phyloP scores from a whole-genome alignment of 2,113 vertebrate species.

The Melanocharis versteri region DNA sequence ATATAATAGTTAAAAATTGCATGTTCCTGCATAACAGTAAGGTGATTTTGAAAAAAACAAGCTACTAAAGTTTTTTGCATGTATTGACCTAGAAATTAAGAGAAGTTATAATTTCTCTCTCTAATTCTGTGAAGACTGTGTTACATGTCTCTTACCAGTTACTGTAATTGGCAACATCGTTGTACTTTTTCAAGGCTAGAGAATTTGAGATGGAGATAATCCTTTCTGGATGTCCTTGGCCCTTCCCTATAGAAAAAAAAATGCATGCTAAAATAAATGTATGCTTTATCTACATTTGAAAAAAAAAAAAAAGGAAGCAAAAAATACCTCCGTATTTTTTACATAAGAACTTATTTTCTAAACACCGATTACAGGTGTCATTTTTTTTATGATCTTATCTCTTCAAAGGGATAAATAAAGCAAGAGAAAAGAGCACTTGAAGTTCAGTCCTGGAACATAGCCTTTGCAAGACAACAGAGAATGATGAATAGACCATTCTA shows the following conservation, averaged over 20 bases:
- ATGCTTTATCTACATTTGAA: not conserved
- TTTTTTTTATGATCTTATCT: not conserved
- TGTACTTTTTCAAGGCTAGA: not conserved
- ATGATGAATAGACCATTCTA: constrained; percentile 73
- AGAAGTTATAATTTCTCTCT: not conserved
- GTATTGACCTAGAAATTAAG: not conserved
- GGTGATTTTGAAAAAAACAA: not conserved
- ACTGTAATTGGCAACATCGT: not conserved
- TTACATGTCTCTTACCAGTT: not conserved
- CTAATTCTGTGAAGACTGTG: not conserved
- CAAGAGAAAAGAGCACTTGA: not conserved
- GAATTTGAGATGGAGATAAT: not conserved
- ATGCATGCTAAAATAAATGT: not conserved
- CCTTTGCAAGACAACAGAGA: not conserved
- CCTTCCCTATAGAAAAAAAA: not conserved
- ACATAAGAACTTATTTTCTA: not conserved
- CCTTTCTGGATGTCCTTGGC: not conserved
- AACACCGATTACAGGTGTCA: not conserved
- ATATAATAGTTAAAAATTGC: not conserved
- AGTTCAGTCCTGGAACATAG: not conserved
- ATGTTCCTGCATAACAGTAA: not conserved
- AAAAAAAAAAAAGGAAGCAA: too few relatives aligned
- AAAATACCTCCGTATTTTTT: not conserved
- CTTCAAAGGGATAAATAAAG: not conserved
- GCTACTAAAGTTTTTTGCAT: not conserved